These are phyloP conservation scores for Gambusia affinis DNA, from an alignment of 2,113 vertebrate species.

Conservation along the genomic window DNA sequence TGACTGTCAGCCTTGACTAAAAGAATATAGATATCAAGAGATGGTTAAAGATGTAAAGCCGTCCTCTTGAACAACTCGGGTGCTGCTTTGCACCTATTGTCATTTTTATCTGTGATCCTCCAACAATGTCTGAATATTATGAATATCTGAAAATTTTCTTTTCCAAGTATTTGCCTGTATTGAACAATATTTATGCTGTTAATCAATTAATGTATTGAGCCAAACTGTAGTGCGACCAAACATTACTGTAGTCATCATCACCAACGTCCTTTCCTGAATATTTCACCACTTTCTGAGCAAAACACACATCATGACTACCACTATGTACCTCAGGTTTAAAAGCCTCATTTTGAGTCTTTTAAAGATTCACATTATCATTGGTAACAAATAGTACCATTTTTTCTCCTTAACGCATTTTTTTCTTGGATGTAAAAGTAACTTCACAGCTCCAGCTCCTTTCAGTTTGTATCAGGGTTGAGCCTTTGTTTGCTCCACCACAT, in stretches of 20 bases:
- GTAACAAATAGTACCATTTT: too few relatives aligned
- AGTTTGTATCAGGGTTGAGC: too few relatives aligned
- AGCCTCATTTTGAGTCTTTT: too few relatives aligned
- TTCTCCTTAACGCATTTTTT: too few relatives aligned
- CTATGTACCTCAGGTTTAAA: too few relatives aligned
- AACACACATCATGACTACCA: background rate
- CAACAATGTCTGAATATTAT: background rate
- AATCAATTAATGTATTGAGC: background rate
- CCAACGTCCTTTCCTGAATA: background rate
- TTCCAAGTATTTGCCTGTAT: background rate
- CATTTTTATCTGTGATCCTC: background rate
- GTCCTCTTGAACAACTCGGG: background rate
- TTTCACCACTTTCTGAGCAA: background rate
- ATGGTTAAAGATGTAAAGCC: background rate
- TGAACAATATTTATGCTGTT: background rate
- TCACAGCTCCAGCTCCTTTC: too few relatives aligned
- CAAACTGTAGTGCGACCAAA: too few relatives aligned
- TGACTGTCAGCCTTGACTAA: background rate
- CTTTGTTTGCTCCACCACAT: too few relatives aligned
- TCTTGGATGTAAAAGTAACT: too few relatives aligned
- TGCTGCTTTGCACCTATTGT: background rate
- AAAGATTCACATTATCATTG: too few relatives aligned
- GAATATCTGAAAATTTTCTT: background rate
- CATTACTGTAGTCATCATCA: too few relatives aligned
- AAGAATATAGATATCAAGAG: background rate